Evolutionary conservation across 2,113 vertebrate species (phyloP).

Genomic region (chimpanzee (Pan troglodytes)): NHGRI_mPanTro3-v2.1_pri NC_072398.2:177906501-177907000

Average conservation of each 20-base stretch:
- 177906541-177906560: neutral
- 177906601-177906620: neutral
- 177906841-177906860: neutral
- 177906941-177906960: neutral
- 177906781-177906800: neutral
- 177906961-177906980: neutral
- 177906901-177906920: neutral
- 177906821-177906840: neutral
- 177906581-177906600: neutral
- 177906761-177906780: neutral
- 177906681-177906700: accelerated
- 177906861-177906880: neutral
- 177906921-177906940: neutral
- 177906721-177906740: neutral
- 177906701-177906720: neutral
- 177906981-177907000: neutral
- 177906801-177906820: neutral
- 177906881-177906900: neutral
- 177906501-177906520: neutral
- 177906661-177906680: neutral
- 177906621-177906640: neutral
- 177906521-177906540: neutral
- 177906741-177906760: neutral
- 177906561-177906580: neutral
- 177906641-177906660: neutral